Conservation (phyloP, 1,140 invertebrate species). For the Lordiphosa collinella region DNA sequence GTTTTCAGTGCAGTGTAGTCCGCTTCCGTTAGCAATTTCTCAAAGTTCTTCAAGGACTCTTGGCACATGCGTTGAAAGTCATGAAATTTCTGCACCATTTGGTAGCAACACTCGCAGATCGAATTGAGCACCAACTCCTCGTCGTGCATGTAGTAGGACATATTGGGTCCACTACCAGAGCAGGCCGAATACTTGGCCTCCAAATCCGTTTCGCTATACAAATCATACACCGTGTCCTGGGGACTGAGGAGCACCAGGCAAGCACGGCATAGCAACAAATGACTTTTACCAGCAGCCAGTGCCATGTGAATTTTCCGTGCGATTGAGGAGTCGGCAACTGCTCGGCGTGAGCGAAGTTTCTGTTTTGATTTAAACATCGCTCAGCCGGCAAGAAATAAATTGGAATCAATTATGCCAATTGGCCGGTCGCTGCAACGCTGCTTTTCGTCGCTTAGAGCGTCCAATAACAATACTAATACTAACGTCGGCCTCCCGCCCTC, state of each 20-base stretch:
- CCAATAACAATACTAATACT: background rate
- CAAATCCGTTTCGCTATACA: slow-evolving; percentile 43
- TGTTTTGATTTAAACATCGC: slow-evolving; percentile 40
- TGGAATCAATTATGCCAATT: slow-evolving; percentile 52
- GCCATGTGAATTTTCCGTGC: background rate
- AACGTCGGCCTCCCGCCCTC: slow-evolving; percentile 10
- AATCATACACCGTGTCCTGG: slow-evolving; percentile 33
- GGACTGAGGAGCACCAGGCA: slow-evolving; percentile 47
- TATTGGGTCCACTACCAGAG: slow-evolving; percentile 17
- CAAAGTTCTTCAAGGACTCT: slow-evolving; percentile 53
- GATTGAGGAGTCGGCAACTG: slow-evolving; percentile 33
- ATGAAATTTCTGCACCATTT: slow-evolving; percentile 55
- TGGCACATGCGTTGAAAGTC: slow-evolving; percentile 66
- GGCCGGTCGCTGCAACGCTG: slow-evolving; percentile 23
- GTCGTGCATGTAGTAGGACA: background rate
- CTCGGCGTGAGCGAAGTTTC: slow-evolving; percentile 24
- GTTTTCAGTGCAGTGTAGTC: background rate
- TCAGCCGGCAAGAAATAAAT: slow-evolving; percentile 28
- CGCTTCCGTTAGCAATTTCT: slow-evolving; percentile 38
- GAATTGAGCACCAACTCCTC: slow-evolving; percentile 44
- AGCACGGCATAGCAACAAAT: slow-evolving; percentile 51
- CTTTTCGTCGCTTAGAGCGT: background rate
- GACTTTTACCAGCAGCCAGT: slow-evolving; percentile 1
- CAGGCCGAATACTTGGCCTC: slow-evolving; percentile 48
- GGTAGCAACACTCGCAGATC: slow-evolving; percentile 63